Evolutionary conservation across 2,797 vertebrate species (phyloP).

Genomic region (Erethizon dorsatum): DNA sequence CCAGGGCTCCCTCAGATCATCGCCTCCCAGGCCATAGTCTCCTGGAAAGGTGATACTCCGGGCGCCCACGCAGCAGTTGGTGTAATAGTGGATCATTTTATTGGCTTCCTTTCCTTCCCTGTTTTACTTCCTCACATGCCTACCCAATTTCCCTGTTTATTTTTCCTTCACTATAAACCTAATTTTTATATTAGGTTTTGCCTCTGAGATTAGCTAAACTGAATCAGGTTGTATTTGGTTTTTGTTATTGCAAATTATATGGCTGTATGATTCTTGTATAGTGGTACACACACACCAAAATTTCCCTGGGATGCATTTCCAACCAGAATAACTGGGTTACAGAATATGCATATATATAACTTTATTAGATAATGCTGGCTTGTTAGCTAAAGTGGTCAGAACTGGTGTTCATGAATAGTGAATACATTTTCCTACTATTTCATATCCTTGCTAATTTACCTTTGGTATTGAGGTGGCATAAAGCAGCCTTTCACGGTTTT

Average conservation of each 20-base stretch:
- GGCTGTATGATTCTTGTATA: background rate
- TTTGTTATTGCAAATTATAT: background rate
- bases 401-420: background rate
- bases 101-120: background rate
- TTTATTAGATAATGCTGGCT: background rate
- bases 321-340: background rate
- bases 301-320: background rate
- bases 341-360: background rate
- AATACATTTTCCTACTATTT: background rate
- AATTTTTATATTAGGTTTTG: background rate
- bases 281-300: background rate
- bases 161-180: constrained; percentile 26
- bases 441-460: background rate
- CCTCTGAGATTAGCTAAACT: background rate
- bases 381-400: background rate
- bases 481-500: background rate
- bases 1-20: background rate
- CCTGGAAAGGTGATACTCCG: background rate
- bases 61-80: background rate
- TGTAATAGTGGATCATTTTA: background rate
- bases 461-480: background rate
- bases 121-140: background rate
- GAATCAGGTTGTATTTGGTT: background rate
- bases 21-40: background rate
- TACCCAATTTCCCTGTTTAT: background rate